phyloP scores from a whole-genome alignment of 2,888 invertebrate genomes.

The Seira musarum region DNA sequence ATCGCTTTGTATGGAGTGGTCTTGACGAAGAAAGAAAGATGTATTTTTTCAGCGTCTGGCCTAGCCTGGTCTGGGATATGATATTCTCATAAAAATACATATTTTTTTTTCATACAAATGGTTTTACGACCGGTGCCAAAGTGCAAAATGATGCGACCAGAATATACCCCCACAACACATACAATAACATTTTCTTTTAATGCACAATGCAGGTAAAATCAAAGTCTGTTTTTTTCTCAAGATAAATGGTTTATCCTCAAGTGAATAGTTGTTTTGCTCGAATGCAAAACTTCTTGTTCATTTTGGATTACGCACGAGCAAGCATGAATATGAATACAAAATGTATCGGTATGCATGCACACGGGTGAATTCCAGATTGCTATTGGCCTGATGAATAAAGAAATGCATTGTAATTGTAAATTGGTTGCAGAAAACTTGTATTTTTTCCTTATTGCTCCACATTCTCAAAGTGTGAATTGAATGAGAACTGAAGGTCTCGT shows the following conservation, averaged over 20 bases:
- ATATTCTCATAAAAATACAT: not conserved
- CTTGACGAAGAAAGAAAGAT: not conserved
- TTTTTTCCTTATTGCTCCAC: slow-evolving; percentile 22
- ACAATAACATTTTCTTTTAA: not conserved
- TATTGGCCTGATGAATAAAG: not conserved
- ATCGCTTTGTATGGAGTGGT: not conserved
- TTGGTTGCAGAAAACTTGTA: not conserved
- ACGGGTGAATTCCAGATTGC: not conserved
- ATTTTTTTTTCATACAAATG: not conserved
- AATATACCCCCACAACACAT: too few relatives aligned
- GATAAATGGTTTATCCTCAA: not conserved
- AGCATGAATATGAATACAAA: too few relatives aligned
- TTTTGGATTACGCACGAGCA: not conserved
- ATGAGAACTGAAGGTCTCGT: not conserved
- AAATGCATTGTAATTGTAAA: not conserved
- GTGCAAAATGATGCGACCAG: slow-evolving; percentile 10
- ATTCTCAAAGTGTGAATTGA: not conserved
- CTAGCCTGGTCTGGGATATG: too few relatives aligned
- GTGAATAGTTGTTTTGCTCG: not conserved
- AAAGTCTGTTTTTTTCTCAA: slow-evolving; percentile 1
- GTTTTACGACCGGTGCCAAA: not conserved
- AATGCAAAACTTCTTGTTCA: not conserved
- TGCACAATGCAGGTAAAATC: not conserved
- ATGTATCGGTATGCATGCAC: too few relatives aligned
- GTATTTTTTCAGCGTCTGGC: not conserved